Evolutionary conservation across 2,797 vertebrate genomes (phyloP), one percentile per base, ranked within the genome.

Genomic region (Botia kubotai): DNA sequence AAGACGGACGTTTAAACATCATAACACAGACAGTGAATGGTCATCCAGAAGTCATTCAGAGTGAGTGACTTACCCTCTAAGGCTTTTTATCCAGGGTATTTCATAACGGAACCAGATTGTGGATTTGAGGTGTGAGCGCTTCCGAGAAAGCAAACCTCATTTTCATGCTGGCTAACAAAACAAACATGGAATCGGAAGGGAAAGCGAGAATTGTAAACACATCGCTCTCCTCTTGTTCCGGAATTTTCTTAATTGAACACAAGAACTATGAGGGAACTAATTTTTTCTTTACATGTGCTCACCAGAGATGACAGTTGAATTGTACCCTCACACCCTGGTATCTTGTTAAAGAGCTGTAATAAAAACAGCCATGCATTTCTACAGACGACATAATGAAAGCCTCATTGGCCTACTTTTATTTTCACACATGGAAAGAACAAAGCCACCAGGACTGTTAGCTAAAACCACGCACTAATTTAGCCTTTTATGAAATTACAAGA

Each of bases 151-250:
- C 72, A 80, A 60, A 79, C 86, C 84, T 77, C 81, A 75, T 63
- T 81, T 83, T 81, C 29, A 33, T 73, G 77, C 72, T 80, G 19
- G 46, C 83, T 85, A 79, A 86, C 72, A 87, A 86, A 89, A 84
- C 84, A 87, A 89, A 89, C 84, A 82, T 0, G 17, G 46, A 78
- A 75, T 79, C 70, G 62, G 80, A 84, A 84, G 73, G 81, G 76
- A 87, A 84, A 85, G 53, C 29, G 72, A 66, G 72, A 84, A 82
- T 78, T 77, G 79, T 86, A 88, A 88, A 87, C 76, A 86, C 23
- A n/a, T 55, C 4, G 17, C 66, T 63, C 48, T 71, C 19, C 26
- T 60, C 60, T 71, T 65, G 43, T 36, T 68, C 80, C 48, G 58
- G 75, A 81, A 83, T 78, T 21, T 66, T 81, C 73, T 66, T 83